Evolutionary conservation across 2,888 invertebrate genomes (phyloP).

Genomic region (Polietes domitor): DNA sequence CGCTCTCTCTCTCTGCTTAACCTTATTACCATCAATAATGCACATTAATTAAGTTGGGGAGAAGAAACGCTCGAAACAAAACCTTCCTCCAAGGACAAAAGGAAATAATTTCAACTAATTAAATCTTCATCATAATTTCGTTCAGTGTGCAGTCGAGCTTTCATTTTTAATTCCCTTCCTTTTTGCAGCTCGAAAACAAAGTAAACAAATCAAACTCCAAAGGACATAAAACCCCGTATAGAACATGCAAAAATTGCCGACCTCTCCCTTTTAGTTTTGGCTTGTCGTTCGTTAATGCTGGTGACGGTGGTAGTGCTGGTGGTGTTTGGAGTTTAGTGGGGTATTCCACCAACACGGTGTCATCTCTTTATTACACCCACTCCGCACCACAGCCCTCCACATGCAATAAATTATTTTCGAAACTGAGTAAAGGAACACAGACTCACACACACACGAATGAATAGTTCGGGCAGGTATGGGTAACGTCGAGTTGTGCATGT

Average conservation of each 20-base stretch:
- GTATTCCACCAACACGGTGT: background rate
- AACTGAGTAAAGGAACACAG: too few species aligned
- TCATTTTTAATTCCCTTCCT: slow-evolving; percentile 6
- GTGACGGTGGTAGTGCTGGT: background rate
- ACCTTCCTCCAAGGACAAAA: slow-evolving; percentile 34
- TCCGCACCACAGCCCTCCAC: background rate
- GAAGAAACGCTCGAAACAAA: background rate
- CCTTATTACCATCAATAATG: background rate
- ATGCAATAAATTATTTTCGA: slow-evolving; percentile 7
- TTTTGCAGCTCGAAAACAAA: slow-evolving; percentile 12
- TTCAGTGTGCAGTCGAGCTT: background rate
- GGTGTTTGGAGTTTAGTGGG: background rate
- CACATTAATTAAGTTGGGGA: background rate
- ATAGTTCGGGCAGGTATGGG: background rate
- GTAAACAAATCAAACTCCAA: slow-evolving; percentile 62
- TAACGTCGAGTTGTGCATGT: slow-evolving; percentile 9
- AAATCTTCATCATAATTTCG: slow-evolving; percentile 25
- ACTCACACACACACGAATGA: background rate
- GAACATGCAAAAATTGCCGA: slow-evolving; percentile 38
- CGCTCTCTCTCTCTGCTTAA: background rate
- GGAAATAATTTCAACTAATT: slow-evolving; percentile 31
- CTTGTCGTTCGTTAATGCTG: background rate
- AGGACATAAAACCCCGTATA: slow-evolving; percentile 48
- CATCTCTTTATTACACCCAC: background rate
- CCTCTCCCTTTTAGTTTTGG: slow-evolving; percentile 2